phyloP scores from a whole-genome alignment of 2,113 vertebrate genomes.

The Cebus imitator region DNA sequence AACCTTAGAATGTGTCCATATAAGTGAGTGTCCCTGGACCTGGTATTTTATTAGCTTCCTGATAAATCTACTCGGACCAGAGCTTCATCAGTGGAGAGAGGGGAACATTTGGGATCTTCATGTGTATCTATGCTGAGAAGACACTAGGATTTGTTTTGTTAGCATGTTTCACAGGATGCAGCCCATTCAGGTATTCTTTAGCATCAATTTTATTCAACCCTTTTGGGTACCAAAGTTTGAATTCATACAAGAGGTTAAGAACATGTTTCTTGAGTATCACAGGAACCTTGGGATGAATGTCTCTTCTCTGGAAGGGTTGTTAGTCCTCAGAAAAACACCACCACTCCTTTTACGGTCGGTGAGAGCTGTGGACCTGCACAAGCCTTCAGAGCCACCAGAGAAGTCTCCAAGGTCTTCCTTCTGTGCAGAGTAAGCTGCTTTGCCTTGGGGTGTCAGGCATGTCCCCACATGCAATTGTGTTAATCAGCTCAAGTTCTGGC shows the following conservation, averaged over 20 bases:
- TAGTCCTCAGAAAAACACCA: not conserved
- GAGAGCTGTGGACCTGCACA: not conserved
- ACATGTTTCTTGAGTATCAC: not conserved
- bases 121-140: not conserved
- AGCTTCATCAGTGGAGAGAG: not conserved
- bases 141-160: not conserved
- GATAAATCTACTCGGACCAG: not conserved
- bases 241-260: not conserved
- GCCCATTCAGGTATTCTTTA: not conserved
- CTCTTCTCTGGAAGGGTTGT: not conserved
- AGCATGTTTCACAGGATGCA: not conserved
- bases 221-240: not conserved
- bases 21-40: not conserved
- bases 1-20: not conserved
- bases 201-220: not conserved
- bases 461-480: not conserved
- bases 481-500: constrained; percentile 37
- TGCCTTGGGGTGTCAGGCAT: not conserved
- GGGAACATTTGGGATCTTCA: not conserved
- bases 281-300: not conserved
- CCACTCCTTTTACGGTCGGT: not conserved
- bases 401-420: not conserved
- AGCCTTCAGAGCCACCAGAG: not conserved
- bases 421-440: not conserved
- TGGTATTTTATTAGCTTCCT: not conserved